Evolutionary conservation across 2,113 vertebrate genomes (phyloP).

Genomic region (Cariama cristata): DNA sequence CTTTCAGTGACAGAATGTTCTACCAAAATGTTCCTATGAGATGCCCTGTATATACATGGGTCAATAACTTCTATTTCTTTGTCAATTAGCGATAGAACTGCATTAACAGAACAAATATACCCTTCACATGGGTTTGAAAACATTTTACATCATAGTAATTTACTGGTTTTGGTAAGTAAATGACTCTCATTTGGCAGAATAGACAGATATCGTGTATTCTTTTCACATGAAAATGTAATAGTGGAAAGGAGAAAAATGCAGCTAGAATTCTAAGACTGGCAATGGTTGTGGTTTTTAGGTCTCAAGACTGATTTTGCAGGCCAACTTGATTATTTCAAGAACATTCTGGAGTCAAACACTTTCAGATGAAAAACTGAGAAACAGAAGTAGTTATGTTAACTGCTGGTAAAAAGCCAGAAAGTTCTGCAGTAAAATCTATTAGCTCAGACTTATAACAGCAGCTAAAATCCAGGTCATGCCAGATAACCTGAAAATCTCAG

Average conservation of each 20-base stretch:
- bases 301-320: background rate
- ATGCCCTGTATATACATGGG: background rate
- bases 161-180: background rate
- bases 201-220: background rate
- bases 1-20: background rate
- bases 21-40: background rate
- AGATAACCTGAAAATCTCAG: constrained; percentile 25
- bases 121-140: background rate
- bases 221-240: background rate
- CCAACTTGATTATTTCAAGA: background rate
- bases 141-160: background rate
- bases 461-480: background rate
- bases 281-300: background rate
- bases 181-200: background rate
- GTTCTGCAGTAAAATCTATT: constrained; percentile 12
- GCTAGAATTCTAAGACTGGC: background rate
- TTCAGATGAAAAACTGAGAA: constrained; percentile 9
- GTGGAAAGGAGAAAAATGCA: background rate
- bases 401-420: background rate
- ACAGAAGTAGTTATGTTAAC: background rate
- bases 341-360: background rate
- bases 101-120: background rate
- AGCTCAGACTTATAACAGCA: background rate
- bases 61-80: background rate
- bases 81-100: background rate